phyloP scores from a whole-genome alignment of 2,797 vertebrate species.

The Cygnus olor region DNA sequence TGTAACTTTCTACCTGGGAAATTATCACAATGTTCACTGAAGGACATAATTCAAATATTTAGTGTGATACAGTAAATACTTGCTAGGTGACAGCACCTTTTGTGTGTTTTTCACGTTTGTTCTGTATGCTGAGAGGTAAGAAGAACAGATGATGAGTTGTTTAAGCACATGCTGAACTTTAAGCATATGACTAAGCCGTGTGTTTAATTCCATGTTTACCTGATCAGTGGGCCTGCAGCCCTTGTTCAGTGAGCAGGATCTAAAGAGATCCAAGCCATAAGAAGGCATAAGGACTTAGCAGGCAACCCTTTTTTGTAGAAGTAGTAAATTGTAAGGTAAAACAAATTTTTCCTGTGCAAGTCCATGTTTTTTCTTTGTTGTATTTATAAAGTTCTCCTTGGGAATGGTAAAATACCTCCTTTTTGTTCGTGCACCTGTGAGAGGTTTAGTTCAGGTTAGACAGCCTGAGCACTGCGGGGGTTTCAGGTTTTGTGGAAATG shows the following conservation, averaged over 20 bases:
- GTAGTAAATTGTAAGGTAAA: background rate
- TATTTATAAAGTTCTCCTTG: background rate
- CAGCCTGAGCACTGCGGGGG: slow-evolving; percentile 23
- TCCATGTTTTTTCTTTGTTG: background rate
- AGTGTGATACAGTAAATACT: slow-evolving; percentile 63
- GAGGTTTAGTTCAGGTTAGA: slow-evolving; percentile 53
- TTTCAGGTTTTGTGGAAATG: slow-evolving; percentile 66
- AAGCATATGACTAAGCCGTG: background rate
- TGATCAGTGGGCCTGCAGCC: background rate
- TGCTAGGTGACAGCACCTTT: slow-evolving; percentile 41
- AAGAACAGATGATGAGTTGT: slow-evolving; percentile 45
- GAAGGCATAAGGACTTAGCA: background rate
- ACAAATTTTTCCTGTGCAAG: background rate
- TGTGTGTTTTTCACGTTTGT: background rate
- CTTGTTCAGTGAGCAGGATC: background rate
- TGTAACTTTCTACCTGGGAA: slow-evolving; percentile 67
- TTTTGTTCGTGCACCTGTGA: slow-evolving; percentile 62
- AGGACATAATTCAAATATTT: slow-evolving; percentile 63
- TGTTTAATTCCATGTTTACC: background rate
- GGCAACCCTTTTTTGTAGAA: background rate
- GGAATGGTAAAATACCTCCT: background rate
- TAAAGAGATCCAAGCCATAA: background rate
- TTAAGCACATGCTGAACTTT: slow-evolving; percentile 36
- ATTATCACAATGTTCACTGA: slow-evolving; percentile 24
- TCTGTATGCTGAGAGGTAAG: slow-evolving; percentile 16